A percentile compares a stretch with the other conserved stretches of the same genome.
Evolutionary conservation across 37 sponge, comb jelly and placozoan genomes (phyloP).

Genomic region (Halichondria panicea): DNA sequence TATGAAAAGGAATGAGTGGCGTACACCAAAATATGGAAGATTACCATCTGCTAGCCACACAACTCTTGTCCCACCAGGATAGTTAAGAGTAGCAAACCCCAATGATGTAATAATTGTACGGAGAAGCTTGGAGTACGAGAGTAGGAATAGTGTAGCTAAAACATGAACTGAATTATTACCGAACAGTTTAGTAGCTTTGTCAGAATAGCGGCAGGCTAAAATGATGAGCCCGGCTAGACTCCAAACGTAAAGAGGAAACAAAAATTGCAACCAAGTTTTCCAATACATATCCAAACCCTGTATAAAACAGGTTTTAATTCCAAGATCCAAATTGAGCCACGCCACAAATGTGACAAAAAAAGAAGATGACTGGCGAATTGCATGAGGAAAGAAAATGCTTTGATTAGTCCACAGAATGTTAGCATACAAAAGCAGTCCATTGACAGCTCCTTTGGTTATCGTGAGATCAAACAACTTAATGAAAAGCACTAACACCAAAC

Average conservation of each 20-base stretch:
- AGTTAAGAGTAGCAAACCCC: too few species aligned
- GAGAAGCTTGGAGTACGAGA: constrained; percentile 24
- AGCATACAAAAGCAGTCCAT: constrained; percentile 51
- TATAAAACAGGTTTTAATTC: constrained; percentile 29
- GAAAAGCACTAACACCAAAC: constrained; percentile 25
- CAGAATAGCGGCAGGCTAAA: not conserved
- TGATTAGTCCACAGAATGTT: constrained; percentile 28
- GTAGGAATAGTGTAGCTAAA: constrained; percentile 15
- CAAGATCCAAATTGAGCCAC: constrained; percentile 36
- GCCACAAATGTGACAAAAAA: constrained; percentile 28
- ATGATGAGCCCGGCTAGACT: constrained; percentile 5
- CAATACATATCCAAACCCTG: constrained; percentile 39
- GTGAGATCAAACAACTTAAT: constrained; percentile 42
- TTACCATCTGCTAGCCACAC: too few species aligned
- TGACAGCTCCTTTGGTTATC: constrained; percentile 43
- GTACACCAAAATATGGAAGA: too few species aligned
- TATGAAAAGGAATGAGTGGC: too few species aligned
- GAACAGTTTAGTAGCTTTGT: not conserved
- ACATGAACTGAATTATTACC: constrained; percentile 17
- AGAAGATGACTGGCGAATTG: too few species aligned
- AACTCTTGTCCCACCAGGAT: too few species aligned
- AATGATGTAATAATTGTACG: not conserved
- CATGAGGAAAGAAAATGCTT: too few species aligned
- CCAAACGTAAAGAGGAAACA: constrained; percentile 41
- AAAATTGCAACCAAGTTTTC: not conserved